A percentile compares a stretch with the other conserved stretches of the same genome.
These are phyloP conservation scores for Anabas testudineus DNA, from an alignment of 2,797 vertebrate species.

Conservation along the genomic window DNA sequence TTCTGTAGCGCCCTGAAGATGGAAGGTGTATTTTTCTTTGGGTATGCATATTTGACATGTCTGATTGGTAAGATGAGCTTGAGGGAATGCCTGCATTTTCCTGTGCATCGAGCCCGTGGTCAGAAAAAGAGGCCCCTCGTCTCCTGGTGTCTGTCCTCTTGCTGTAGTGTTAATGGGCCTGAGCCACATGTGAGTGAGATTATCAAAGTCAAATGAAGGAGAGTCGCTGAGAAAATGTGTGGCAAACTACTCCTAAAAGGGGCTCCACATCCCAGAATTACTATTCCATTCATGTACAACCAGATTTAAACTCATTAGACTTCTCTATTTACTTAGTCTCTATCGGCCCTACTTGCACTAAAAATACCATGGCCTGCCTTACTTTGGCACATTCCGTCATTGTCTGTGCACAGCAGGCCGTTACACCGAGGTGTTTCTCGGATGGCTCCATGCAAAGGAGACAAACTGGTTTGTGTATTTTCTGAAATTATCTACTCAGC, in stretches of 20 bases:
- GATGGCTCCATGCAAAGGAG: slow-evolving; percentile 62
- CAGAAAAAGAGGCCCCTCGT: slow-evolving; percentile 56
- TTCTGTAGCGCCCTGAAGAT: slow-evolving; percentile 71
- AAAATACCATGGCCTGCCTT: slow-evolving; percentile 88
- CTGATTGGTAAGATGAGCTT: slow-evolving; percentile 82
- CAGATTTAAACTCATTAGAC: slow-evolving; percentile 85
- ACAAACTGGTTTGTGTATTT: slow-evolving; percentile 76
- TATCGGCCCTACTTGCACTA: slow-evolving; percentile 81
- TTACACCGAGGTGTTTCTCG: slow-evolving; percentile 57
- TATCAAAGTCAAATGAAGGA: slow-evolving; percentile 88
- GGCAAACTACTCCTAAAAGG: slow-evolving; percentile 83
- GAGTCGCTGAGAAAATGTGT: slow-evolving; percentile 83
- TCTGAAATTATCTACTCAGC: slow-evolving; percentile 78
- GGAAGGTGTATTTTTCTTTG: slow-evolving; percentile 70
- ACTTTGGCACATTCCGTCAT: slow-evolving; percentile 82
- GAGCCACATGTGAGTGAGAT: slow-evolving; percentile 81
- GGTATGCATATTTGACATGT: slow-evolving; percentile 68
- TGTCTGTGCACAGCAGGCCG: slow-evolving; percentile 78
- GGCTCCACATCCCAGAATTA: slow-evolving; percentile 83
- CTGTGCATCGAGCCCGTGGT: slow-evolving; percentile 56
- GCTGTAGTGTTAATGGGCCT: slow-evolving; percentile 83
- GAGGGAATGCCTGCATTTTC: slow-evolving; percentile 56
- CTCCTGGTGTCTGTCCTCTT: slow-evolving; percentile 73
- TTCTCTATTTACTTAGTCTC: slow-evolving; percentile 86
- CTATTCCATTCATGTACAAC: slow-evolving; percentile 80